Evolutionary conservation across 2,888 invertebrate species (phyloP), one percentile per base, ranked within the genome.

Genomic region (Epinotia bilunana): DNA sequence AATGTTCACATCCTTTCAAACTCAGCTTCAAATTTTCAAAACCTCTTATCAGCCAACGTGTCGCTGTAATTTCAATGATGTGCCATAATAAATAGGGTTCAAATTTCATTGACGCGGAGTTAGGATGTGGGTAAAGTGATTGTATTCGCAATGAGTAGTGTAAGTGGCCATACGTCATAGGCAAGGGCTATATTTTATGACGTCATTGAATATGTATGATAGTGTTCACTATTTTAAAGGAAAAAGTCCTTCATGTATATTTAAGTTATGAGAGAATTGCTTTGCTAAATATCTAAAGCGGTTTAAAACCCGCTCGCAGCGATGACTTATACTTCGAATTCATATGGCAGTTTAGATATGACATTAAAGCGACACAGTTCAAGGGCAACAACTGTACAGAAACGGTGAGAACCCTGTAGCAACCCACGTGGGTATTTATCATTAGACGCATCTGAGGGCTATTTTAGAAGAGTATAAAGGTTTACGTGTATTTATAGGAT

Each of bases 111-210:
- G 20, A n/a, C 46, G n/a, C 16, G 11, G 23, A 16, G 46, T 11
- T 46, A 23, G 60, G 43, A n/a, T 46, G 16, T 16, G 69, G 43
- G 16, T 6, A 13, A 23, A 28, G 16, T 43, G 23, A 68, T 20
- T 43, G 2, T 39, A 43, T 74, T 74, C 61, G 74, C 64, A 60
- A 70, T 70, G 64, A 49, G 62, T 69, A 63, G 60, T 16, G 62
- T 63, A 69, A 74, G 74, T 74, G 70, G 74, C 3, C 70, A 71
- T 70, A 64, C 64, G 18, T 74, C 74, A 74, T 63, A 63, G 20
- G 33, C 62, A 20, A 61, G 63, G 63, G 58, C 23, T 46, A 49
- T 70, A 65, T 49, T 63, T 69, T 69, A 62, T 53, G 60, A 57
- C 23, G 18, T 33, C 39, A 63, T 58, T 64, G 70, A 70, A 74